Evolutionary conservation across 2,888 invertebrate genomes (phyloP).

Genomic region (Stenotaenia linearis): DNA sequence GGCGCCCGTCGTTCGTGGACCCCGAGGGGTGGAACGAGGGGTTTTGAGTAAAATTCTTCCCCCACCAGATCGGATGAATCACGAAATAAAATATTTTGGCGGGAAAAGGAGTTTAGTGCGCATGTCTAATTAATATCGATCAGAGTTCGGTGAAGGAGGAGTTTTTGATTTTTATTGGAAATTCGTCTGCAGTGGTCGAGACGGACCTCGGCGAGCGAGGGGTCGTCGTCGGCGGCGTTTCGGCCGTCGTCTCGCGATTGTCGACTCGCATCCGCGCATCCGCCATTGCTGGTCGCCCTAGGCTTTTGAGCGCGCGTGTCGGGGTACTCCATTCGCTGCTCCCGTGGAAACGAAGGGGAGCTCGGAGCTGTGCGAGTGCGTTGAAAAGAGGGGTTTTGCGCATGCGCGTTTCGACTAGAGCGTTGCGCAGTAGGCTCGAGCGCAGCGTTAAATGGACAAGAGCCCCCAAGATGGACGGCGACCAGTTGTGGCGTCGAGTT

Average conservation of each 20-base stretch:
- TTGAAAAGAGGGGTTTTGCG: neutral
- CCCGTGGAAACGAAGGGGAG: neutral
- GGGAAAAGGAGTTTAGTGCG: neutral
- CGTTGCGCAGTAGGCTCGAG: neutral
- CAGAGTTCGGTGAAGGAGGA: neutral
- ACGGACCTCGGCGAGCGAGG: too few relatives aligned
- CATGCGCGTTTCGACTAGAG: neutral
- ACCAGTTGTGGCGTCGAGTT: slow-evolving; percentile 15
- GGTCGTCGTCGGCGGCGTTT: too few relatives aligned
- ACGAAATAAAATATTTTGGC: neutral
- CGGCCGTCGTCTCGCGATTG: too few relatives aligned
- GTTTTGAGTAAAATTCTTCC: neutral
- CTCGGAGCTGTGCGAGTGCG: too few relatives aligned
- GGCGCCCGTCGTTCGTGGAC: neutral
- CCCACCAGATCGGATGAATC: too few relatives aligned
- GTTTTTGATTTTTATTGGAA: slow-evolving; percentile 8
- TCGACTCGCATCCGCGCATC: neutral
- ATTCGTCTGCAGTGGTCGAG: neutral
- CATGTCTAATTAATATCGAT: slow-evolving; percentile 24
- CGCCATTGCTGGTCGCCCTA: neutral
- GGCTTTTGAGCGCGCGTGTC: neutral
- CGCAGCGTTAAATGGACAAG: slow-evolving; percentile 9
- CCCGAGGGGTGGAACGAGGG: neutral
- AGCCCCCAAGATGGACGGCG: slow-evolving; percentile 17
- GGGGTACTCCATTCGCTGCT: neutral